phyloP scores from a whole-genome alignment of 2,113 vertebrate species.

The Rutilus rutilus region DNA sequence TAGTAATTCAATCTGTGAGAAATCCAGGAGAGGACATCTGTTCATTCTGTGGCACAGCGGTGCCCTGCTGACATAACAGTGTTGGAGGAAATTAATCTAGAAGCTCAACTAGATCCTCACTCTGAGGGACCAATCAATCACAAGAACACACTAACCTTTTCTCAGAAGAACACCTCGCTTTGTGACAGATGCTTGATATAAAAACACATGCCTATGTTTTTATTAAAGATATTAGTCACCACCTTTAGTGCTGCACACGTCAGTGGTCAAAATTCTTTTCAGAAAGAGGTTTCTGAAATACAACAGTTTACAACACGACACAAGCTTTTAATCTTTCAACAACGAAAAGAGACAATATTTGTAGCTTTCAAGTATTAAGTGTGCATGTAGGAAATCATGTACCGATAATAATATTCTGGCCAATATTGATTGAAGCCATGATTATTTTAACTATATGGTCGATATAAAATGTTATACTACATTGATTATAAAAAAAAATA shows the following conservation, averaged over 20 bases:
- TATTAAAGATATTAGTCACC: neutral
- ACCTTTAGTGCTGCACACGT: neutral
- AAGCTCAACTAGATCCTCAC: slow-evolving; percentile 43
- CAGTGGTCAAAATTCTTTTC: neutral
- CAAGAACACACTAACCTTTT: neutral
- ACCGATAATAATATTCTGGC: neutral
- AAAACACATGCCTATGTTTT: neutral
- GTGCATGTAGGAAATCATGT: neutral
- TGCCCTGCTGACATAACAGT: slow-evolving; percentile 46
- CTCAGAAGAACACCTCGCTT: neutral
- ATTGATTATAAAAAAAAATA: neutral
- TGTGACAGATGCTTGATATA: slow-evolving; percentile 11
- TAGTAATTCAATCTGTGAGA: slow-evolving; percentile 40
- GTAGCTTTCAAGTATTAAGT: neutral
- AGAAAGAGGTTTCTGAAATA: neutral
- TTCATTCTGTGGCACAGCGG: slow-evolving; percentile 36
- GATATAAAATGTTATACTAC: neutral
- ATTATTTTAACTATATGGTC: neutral
- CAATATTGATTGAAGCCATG: neutral
- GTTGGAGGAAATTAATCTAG: slow-evolving; percentile 63
- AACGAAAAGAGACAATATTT: neutral
- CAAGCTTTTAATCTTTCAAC: neutral
- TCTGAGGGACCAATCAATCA: neutral
- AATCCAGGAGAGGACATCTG: slow-evolving; percentile 52
- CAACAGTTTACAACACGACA: neutral